Evolutionary conservation across 2,113 vertebrate species (phyloP).

Genomic region (Furnarius figulus): DNA sequence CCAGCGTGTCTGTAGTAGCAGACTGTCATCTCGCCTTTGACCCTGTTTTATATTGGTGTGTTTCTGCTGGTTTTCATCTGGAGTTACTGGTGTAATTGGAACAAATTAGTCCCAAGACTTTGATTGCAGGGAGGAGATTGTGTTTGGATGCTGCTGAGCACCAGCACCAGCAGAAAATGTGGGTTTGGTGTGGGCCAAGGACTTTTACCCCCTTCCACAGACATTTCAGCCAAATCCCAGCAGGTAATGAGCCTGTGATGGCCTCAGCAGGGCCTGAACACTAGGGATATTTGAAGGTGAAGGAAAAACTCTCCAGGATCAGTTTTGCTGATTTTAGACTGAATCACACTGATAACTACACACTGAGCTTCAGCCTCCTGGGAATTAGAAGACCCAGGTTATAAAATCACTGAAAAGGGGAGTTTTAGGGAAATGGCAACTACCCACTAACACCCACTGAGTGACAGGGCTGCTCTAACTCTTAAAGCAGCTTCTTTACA

Average conservation of each 20-base stretch:
- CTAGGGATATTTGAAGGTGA: rapidly evolving
- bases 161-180: neutral
- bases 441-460: neutral
- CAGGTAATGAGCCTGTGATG: rapidly evolving
- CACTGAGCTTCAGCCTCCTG: neutral
- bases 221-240: neutral
- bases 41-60: neutral
- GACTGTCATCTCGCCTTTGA: neutral
- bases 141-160: neutral
- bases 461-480: neutral
- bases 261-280: neutral
- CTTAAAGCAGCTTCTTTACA: neutral
- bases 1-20: neutral
- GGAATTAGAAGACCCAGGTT: neutral
- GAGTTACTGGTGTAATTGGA: neutral
- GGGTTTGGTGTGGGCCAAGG: neutral
- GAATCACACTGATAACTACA: neutral
- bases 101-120: neutral
- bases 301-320: neutral
- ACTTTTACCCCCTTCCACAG: neutral
- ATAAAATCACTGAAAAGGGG: neutral
- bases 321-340: neutral
- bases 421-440: neutral
- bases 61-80: neutral
- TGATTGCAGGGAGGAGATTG: neutral